These are phyloP conservation scores for Mormyrus lacerda DNA, from an alignment of 2,113 vertebrate genomes.

Conservation along the genomic window DNA sequence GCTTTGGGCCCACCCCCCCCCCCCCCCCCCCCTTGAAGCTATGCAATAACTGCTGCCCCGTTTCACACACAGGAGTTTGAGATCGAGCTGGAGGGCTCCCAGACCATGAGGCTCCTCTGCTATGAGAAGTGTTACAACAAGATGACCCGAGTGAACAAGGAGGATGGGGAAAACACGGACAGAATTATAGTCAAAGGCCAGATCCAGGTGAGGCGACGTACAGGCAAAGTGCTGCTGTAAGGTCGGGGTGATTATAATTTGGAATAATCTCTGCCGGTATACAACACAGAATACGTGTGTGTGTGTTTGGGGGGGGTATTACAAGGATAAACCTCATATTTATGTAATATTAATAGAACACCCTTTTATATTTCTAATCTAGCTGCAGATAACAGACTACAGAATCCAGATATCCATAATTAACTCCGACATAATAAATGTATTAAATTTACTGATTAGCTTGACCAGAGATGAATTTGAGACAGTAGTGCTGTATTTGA, in stretches of 20 bases:
- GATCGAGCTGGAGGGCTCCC: constrained; percentile 91
- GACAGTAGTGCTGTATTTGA: neutral
- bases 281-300: neutral
- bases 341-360: neutral
- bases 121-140: constrained; percentile 86
- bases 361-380: neutral
- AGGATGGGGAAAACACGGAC: constrained; percentile 76
- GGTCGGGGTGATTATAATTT: neutral
- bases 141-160: constrained; percentile 67
- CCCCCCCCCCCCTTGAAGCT: neutral
- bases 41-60: neutral
- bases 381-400: neutral
- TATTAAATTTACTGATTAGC: neutral
- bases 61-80: constrained; percentile 78
- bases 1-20: neutral
- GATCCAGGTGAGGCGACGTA: constrained; percentile 65
- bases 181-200: constrained; percentile 85
- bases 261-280: neutral
- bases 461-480: neutral
- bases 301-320: neutral
- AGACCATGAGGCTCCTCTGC: constrained; percentile 82
- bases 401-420: neutral
- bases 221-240: neutral
- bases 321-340: neutral
- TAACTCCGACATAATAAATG: neutral